These are phyloP conservation scores for Pseudomyrmex sp. DNA, from an alignment of 1,140 invertebrate genomes.

Conservation along the genomic window DNA sequence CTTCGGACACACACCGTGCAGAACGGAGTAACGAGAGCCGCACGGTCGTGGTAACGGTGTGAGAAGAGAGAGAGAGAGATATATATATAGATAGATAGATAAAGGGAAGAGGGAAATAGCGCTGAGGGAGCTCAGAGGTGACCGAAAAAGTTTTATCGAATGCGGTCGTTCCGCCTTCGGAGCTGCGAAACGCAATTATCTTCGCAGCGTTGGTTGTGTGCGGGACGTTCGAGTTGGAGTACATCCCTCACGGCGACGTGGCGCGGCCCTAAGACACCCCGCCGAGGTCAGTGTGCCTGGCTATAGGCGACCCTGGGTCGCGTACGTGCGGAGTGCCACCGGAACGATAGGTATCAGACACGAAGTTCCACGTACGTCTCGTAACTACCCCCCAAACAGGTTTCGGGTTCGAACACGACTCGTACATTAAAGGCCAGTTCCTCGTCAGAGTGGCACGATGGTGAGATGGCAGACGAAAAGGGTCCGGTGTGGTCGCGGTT, in stretches of 20 bases:
- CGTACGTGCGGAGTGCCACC: conserved; percentile 42
- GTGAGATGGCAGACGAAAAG: conserved; percentile 46
- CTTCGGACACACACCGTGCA: conserved; percentile 8
- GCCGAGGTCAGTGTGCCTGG: conserved; percentile 69
- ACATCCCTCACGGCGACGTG: conserved; percentile 46
- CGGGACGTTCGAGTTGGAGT: conserved; percentile 20
- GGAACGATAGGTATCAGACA: conserved; percentile 64
- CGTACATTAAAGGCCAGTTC: conserved; percentile 81
- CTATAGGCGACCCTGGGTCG: not conserved
- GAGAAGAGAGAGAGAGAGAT: not conserved
- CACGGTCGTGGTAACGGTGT: not conserved
- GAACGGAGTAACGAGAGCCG: conserved; percentile 16
- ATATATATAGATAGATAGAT: too few species aligned
- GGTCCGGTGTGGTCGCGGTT: conserved; percentile 21
- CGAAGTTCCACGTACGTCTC: conserved; percentile 71
- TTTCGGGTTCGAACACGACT: conserved; percentile 81
- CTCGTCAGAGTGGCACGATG: conserved; percentile 63
- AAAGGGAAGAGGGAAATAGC: not conserved
- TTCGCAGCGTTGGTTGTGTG: conserved; percentile 72
- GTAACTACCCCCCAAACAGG: conserved; percentile 79
- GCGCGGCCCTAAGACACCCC: conserved; percentile 66
- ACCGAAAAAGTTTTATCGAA: conserved; percentile 80
- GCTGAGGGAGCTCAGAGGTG: conserved; percentile 29
- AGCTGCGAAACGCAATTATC: conserved; percentile 79
- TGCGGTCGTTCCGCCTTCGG: conserved; percentile 75